Base-by-base conservation (phyloP, 2,113 vertebrate genomes). In the Aix galericulata region DNA sequence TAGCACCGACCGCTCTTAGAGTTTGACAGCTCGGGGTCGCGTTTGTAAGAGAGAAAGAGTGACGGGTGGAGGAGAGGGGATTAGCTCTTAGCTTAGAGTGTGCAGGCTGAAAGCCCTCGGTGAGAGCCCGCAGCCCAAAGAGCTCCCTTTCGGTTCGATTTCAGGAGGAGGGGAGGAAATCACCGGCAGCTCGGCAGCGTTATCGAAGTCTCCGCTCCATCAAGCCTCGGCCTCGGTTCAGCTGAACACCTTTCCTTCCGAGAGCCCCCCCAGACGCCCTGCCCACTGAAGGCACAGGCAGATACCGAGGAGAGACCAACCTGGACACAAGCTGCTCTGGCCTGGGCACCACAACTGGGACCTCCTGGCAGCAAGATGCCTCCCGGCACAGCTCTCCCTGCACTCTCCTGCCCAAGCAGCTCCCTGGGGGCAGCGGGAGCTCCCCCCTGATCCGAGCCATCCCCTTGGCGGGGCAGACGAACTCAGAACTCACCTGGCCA, bases 401-500 rank as follows among this genome's bases (percentile, higher is more conserved):
- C 68, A 62, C 67, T 26, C 75, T 95, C 68, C 56, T 72, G 60
- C 3, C 27, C 42, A 3, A 76, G 52, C 52, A 73, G 25, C 25
- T 78, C 29, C 53, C 44, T 2, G 9, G 36, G 62, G 80, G 32
- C 1, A 1, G 44, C n/a, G 44, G 38, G n/a, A 79, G 25, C 0
- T 0, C 58, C 38, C 20, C 67, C 48, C 44, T 0, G 0, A 52
- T 60, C 21, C 15, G 2, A 62, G 62, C 27, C 3, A 68, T 12
- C 67, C 92, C 66, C 0, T 15, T 31, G 15, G 0, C 9, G 1
- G 0, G 71, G 42, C 86, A 34, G 64, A 63, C 26, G 1, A 13
- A 99, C 99, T 98, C 97, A 99, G 1, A 13, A 99, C 99, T 98
- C 97, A 99, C 99, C 99, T 99, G 82, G 96, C 97, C 66, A 78